Evolutionary conservation across 2,113 vertebrate species (phyloP).

Genomic region (Lophotis ruficrista): DNA sequence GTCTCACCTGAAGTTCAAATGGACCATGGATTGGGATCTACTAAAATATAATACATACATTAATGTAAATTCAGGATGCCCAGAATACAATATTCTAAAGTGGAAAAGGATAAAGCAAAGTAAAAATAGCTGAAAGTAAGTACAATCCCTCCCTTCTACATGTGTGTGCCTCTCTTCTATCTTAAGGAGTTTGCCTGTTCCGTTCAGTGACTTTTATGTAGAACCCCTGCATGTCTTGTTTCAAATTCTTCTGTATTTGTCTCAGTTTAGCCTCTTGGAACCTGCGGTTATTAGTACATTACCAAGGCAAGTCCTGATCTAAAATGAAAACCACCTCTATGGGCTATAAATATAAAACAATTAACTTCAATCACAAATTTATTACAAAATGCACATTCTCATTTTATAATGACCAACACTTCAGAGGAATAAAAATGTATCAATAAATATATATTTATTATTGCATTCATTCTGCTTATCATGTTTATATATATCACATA

Average conservation of each 20-base stretch:
- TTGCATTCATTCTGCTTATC: neutral
- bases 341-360: slow-evolving; percentile 75
- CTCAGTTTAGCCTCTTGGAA: slow-evolving; percentile 71
- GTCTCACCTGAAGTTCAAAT: neutral
- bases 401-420: neutral
- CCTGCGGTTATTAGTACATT: slow-evolving; percentile 74
- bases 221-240: slow-evolving; percentile 70
- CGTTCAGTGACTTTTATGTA: slow-evolving; percentile 68
- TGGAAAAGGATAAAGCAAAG: neutral
- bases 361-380: slow-evolving; percentile 64
- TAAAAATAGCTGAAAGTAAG: neutral
- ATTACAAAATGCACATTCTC: slow-evolving; percentile 11
- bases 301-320: slow-evolving; percentile 65
- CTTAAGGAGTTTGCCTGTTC: slow-evolving; percentile 59
- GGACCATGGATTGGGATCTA: neutral
- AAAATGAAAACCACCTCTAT: slow-evolving; percentile 65
- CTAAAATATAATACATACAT: neutral
- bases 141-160: neutral
- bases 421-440: neutral
- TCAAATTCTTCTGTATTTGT: slow-evolving; percentile 64
- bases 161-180: neutral
- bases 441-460: neutral
- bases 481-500: neutral
- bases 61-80: neutral
- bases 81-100: neutral